Evolutionary conservation across 2,888 invertebrate species (phyloP).

Genomic region (Helleia helle): DNA sequence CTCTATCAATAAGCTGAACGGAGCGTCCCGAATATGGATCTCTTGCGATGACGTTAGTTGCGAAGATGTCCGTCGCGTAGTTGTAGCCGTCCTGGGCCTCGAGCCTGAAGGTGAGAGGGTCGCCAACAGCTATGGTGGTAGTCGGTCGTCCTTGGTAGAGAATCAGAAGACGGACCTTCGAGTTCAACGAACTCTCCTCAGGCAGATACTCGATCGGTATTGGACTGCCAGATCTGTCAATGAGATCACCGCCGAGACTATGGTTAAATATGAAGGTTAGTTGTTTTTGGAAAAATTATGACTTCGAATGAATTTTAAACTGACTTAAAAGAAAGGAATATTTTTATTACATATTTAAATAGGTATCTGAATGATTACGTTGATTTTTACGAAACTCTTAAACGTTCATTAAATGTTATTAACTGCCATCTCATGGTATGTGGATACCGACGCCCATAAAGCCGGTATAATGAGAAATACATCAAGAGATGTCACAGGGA

Average conservation of each 20-base stretch:
- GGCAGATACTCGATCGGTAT: constrained; percentile 94
- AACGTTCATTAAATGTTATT: too few relatives aligned
- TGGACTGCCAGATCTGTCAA: constrained; percentile 89
- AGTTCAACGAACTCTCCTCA: constrained; percentile 92
- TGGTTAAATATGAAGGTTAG: constrained; percentile 50
- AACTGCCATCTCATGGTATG: too few relatives aligned
- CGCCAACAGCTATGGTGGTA: constrained; percentile 94
- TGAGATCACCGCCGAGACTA: constrained; percentile 61
- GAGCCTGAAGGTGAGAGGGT: constrained; percentile 90
- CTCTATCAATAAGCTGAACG: constrained; percentile 90
- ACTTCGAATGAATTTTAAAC: constrained; percentile 53
- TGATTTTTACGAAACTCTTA: too few relatives aligned
- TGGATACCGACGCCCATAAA: too few relatives aligned
- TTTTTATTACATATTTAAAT: too few relatives aligned
- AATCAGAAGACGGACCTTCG: constrained; percentile 88
- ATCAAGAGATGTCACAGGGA: too few relatives aligned
- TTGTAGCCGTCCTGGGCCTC: constrained; percentile 93
- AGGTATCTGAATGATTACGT: too few relatives aligned
- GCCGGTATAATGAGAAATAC: too few relatives aligned
- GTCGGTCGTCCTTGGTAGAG: constrained; percentile 93
- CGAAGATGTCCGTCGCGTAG: constrained; percentile 91
- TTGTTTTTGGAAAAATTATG: constrained; percentile 21
- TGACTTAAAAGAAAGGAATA: too few relatives aligned
- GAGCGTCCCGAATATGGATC: constrained; percentile 94
- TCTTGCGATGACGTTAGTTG: constrained; percentile 92